These are phyloP conservation scores for Pelecanus crispus DNA, from an alignment of 2,113 vertebrate species.

Conservation along the genomic window DNA sequence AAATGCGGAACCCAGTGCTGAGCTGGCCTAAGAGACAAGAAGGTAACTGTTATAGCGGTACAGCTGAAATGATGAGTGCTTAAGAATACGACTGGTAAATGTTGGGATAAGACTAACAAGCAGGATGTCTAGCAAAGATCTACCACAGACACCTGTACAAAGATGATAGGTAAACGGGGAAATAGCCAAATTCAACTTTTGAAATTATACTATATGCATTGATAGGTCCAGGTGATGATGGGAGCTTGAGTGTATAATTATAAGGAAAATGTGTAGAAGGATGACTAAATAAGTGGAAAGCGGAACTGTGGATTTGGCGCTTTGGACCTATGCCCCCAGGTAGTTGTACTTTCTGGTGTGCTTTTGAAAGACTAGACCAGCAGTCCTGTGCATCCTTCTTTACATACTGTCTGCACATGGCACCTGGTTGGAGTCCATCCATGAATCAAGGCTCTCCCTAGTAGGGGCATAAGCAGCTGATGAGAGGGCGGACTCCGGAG, in stretches of 20 bases:
- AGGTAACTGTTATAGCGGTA: not conserved
- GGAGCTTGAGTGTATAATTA: not conserved
- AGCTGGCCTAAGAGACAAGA: not conserved
- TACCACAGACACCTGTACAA: not conserved
- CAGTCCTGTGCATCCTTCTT: not conserved
- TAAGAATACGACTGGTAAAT: not conserved
- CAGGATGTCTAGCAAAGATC: not conserved
- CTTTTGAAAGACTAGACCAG: not conserved
- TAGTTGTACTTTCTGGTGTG: not conserved
- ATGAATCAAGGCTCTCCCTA: not conserved
- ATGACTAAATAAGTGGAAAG: not conserved
- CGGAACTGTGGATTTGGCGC: not conserved
- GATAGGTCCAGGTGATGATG: not conserved
- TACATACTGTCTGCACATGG: not conserved
- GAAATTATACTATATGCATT: accelerated
- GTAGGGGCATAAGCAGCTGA: not conserved
- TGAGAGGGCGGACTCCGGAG: not conserved
- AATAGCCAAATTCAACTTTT: not conserved
- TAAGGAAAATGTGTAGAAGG: not conserved
- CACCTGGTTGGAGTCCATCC: not conserved
- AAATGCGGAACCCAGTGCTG: not conserved
- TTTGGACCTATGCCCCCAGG: not conserved
- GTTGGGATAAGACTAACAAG: not conserved
- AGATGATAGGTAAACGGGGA: not conserved
- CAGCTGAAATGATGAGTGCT: not conserved